A percentile compares a stretch with the other conserved stretches of the same genome.
Conservation (phyloP, 1,140 invertebrate species). For the Adoxophyes honmai region DNA sequence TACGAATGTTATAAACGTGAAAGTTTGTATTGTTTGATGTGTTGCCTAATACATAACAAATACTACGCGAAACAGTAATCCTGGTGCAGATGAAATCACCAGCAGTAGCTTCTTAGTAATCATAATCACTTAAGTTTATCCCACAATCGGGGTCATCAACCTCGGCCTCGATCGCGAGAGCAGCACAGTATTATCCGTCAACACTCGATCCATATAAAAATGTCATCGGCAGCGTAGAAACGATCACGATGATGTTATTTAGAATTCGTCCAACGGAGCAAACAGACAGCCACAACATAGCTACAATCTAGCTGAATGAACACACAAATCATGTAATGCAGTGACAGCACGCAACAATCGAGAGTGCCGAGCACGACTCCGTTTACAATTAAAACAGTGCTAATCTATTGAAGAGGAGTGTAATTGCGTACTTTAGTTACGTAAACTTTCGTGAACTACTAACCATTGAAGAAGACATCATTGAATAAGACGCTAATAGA, state of each 20-base stretch:
- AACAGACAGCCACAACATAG: no score
- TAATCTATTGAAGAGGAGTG: neutral
- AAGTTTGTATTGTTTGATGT: no score
- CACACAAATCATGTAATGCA: neutral
- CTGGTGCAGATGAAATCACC: no score
- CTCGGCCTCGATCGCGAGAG: neutral
- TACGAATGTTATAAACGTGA: no score
- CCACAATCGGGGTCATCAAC: neutral
- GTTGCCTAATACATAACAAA: no score
- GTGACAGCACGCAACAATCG: constrained; percentile 7
- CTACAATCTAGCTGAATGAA: no score
- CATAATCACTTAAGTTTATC: no score
- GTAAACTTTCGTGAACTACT: neutral
- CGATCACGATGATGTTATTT: neutral
- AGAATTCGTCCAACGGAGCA: neutral
- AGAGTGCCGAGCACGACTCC: neutral
- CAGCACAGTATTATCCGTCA: neutral
- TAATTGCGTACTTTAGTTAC: neutral
- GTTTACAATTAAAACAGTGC: neutral
- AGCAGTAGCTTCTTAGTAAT: no score
- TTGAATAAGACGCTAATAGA: no score
- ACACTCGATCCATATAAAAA: neutral
- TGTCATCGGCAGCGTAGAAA: neutral
- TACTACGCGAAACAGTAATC: no score
- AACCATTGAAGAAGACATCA: no score